These are phyloP conservation scores for Dendroctonus ponderosae DNA, from an alignment of 1,140 invertebrate genomes.

Conservation along the genomic window DNA sequence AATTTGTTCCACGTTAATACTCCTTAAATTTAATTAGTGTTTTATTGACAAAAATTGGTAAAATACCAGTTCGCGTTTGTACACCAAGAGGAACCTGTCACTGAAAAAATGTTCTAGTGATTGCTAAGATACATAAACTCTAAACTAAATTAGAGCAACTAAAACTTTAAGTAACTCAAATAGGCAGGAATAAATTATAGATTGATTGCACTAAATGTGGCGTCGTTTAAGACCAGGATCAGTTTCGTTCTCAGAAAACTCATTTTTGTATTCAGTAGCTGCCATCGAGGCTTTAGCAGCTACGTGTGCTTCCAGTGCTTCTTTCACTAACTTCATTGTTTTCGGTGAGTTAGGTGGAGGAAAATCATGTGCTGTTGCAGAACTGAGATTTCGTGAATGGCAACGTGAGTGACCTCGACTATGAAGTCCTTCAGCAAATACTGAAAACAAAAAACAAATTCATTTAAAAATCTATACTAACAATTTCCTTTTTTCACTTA, in stretches of 20 bases:
- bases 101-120: conserved; percentile 8
- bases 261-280: neutral
- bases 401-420: conserved; percentile 31
- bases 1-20: conserved; percentile 11
- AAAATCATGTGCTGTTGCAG: conserved; percentile 41
- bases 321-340: conserved; percentile 23
- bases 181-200: conserved; percentile 30
- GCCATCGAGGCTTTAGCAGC: conserved; percentile 16
- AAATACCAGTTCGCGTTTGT: conserved; percentile 11
- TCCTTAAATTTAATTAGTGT: conserved; percentile 4
- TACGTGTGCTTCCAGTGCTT: conserved; percentile 23
- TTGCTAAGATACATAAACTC: conserved; percentile 1
- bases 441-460: conserved; percentile 48
- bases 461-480: neutral
- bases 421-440: conserved; percentile 65
- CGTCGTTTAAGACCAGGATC: conserved; percentile 27
- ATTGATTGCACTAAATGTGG: conserved; percentile 26
- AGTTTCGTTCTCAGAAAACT: conserved; percentile 12
- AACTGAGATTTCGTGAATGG: conserved; percentile 43
- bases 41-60: conserved; percentile 11
- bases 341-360: conserved; percentile 32
- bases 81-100: conserved; percentile 29
- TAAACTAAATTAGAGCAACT: conserved; percentile 4
- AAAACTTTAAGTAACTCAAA: conserved; percentile 26
- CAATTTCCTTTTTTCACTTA: conserved; percentile 51